Percentiles rank a stretch among this genome's conserved stretches.
Conservation (phyloP, 2,888 invertebrate genomes). For the Drosophila bunnanda region DNA sequence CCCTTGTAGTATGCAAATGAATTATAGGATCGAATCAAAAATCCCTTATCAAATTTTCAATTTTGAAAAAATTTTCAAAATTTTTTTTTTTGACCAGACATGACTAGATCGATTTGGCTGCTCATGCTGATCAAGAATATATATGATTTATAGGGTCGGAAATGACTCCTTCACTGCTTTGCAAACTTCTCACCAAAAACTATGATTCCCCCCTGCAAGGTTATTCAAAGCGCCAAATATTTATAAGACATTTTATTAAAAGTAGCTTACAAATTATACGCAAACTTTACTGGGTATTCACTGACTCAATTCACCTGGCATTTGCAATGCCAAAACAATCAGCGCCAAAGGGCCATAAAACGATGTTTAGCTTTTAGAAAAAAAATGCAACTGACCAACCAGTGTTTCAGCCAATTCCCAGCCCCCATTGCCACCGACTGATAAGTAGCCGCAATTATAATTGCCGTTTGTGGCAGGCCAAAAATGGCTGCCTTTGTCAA, state of each 20-base stretch:
- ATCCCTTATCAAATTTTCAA: no score
- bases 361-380: slow-evolving; percentile 66
- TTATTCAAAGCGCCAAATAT: neutral
- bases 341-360: slow-evolving; percentile 50
- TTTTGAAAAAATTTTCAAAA: no score
- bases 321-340: slow-evolving; percentile 46
- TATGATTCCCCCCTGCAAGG: no score
- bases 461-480: slow-evolving; percentile 66
- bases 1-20: no score
- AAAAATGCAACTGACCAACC: slow-evolving; percentile 45
- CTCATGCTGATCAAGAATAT: no score
- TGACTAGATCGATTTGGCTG: no score
- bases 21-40: no score
- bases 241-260: neutral
- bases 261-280: neutral
- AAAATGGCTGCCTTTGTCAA: slow-evolving; percentile 67
- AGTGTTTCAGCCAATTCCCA: slow-evolving; percentile 1
- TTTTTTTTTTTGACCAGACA: no score
- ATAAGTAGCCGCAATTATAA: slow-evolving; percentile 76
- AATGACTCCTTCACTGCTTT: no score
- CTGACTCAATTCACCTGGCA: neutral
- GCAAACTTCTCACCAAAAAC: no score
- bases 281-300: slow-evolving; percentile 9
- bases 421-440: slow-evolving; percentile 20
- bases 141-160: no score